Evolutionary conservation across 1,140 invertebrate genomes (phyloP).

Genomic region (Drosophila sp.): DNA sequence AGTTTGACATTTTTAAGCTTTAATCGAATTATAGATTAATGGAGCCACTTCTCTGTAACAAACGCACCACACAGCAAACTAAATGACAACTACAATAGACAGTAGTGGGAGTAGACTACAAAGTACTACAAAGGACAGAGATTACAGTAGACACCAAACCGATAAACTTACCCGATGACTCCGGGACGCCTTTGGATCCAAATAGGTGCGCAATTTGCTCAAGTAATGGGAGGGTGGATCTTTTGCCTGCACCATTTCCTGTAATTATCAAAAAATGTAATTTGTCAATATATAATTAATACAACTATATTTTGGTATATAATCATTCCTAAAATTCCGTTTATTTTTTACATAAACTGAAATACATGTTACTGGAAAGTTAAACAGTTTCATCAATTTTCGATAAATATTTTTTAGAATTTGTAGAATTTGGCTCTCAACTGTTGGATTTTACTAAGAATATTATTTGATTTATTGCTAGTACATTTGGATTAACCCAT

Average conservation of each 20-base stretch:
- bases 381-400: too few relatives aligned
- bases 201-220: constrained; percentile 95
- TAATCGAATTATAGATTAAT: constrained; percentile 25
- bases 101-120: constrained; percentile 6
- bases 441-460: too few relatives aligned
- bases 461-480: too few relatives aligned
- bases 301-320: too few relatives aligned
- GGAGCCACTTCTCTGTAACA: constrained; percentile 22
- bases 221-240: constrained; percentile 98
- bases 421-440: too few relatives aligned
- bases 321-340: too few relatives aligned
- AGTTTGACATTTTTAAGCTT: constrained; percentile 24
- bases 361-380: too few relatives aligned
- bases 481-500: too few relatives aligned
- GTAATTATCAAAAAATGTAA: constrained; percentile 79
- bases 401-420: too few relatives aligned
- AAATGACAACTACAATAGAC: constrained; percentile 21
- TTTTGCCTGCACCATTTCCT: constrained; percentile 98
- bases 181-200: constrained; percentile 97
- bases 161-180: constrained; percentile 93
- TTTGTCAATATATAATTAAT: not conserved
- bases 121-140: constrained; percentile 33
- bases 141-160: not conserved
- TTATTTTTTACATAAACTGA: too few relatives aligned
- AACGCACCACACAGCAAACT: constrained; percentile 18